phyloP scores from a whole-genome alignment of 2,113 vertebrate species.

The Calonectris borealis region DNA sequence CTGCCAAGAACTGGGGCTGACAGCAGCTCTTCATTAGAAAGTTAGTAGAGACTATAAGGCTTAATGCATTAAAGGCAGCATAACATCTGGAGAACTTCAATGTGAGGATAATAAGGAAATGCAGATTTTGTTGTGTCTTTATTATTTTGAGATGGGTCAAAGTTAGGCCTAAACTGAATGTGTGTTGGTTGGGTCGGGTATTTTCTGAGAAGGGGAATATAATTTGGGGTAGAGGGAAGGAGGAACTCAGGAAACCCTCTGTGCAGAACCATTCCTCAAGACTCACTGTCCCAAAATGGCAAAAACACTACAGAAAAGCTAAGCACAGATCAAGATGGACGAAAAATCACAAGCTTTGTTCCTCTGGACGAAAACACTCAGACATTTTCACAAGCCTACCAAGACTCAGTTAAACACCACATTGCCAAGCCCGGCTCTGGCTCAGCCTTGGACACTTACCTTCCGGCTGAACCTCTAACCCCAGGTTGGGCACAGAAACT shows the following conservation, averaged over 20 bases:
- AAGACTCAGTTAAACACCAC: not conserved
- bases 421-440: not conserved
- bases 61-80: not conserved
- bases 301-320: not conserved
- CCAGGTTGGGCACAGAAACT: not conserved
- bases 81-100: not conserved
- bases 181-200: not conserved
- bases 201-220: not conserved
- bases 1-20: not conserved
- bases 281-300: not conserved
- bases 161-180: not conserved
- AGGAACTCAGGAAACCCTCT: not conserved
- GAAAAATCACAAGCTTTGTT: not conserved
- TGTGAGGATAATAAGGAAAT: not conserved
- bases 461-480: not conserved
- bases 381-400: not conserved
- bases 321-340: rapidly evolving
- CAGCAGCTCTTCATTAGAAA: not conserved
- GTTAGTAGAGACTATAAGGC: not conserved
- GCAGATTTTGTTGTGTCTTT: not conserved
- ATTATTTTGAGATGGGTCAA: not conserved
- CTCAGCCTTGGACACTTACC: not conserved
- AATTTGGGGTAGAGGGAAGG: not conserved
- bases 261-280: not conserved
- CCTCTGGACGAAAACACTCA: not conserved